Evolutionary conservation across 2,888 invertebrate genomes (phyloP).

Genomic region (Dicycla oo): DNA sequence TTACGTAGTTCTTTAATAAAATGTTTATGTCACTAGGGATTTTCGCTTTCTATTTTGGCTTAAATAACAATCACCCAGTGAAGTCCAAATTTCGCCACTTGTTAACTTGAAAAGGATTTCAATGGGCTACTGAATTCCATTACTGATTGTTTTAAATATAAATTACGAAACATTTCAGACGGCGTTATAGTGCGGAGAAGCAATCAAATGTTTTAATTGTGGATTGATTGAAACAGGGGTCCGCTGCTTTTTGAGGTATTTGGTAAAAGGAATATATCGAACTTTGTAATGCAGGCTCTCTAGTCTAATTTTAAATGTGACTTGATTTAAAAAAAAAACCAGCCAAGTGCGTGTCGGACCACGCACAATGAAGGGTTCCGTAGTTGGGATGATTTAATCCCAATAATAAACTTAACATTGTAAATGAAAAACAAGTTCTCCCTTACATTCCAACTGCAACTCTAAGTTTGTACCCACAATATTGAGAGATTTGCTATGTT

Average conservation of each 20-base stretch:
- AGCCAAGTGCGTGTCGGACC: too few species aligned
- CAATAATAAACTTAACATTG: too few species aligned
- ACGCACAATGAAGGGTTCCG: too few species aligned
- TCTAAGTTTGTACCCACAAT: too few species aligned
- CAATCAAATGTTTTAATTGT: slow-evolving; percentile 30
- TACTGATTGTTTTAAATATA: slow-evolving; percentile 41
- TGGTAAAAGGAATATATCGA: not conserved
- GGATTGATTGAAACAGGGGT: not conserved
- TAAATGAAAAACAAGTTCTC: too few species aligned
- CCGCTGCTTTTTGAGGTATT: not conserved
- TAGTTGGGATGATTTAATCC: too few species aligned
- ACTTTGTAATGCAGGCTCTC: not conserved
- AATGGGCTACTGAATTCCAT: slow-evolving; percentile 36
- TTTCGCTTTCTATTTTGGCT: not conserved
- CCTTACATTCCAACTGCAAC: too few species aligned
- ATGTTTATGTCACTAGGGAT: too few species aligned
- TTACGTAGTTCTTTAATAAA: not conserved
- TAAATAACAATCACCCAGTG: slow-evolving; percentile 13
- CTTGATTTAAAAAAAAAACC: too few species aligned
- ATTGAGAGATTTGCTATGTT: too few species aligned
- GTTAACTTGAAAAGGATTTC: slow-evolving; percentile 21
- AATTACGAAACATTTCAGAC: slow-evolving; percentile 31
- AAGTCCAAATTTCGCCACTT: slow-evolving; percentile 15
- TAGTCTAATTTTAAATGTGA: not conserved
- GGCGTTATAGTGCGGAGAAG: slow-evolving; percentile 4